Base-by-base conservation (phyloP, 2,797 vertebrate genomes). In the Microcaecilia unicolor region DNA sequence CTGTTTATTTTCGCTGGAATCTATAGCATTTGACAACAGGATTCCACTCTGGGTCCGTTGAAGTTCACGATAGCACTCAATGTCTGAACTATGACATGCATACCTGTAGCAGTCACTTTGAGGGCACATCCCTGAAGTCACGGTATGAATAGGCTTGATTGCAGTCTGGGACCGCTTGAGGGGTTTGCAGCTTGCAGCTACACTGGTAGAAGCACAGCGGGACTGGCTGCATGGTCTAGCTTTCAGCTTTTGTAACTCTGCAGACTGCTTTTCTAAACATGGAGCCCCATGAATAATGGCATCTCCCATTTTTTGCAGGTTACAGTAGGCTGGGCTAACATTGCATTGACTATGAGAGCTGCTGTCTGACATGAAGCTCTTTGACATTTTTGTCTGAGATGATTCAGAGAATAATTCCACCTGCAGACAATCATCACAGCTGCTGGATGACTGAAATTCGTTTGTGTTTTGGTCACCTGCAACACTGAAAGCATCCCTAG, bases 101-200 rank as follows among this genome's bases (percentile, higher is more conserved):
- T 3, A 7, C 9, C 7, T 22, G 18, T 5, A 22, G 14, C 16
- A 11, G 25, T 10, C 25, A 22, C 12, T 11, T 10, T 12, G 15
- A 8, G 9, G 7, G 9, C 11, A 9, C 8, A 13, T 11, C 6
- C 19, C 15, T 12, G 9, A 8, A 9, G 14, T 18, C 9, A 11
- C 9, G 10, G 10, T 25, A 7, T 26, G n/a, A 10, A 28, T 28
- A 23, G 31, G 15, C 25, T 80, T 73, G 24, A 73, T 15, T 7
- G 70, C 27, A 19, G 61, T 54, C 15, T 55, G 45, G 7, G 17
- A 37, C 7, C 37, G 26, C 29, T 22, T 38, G 28, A 37, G 6
- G 8, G 37, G 15, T 28, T 54, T 41, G 22, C 28, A 34, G 17
- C 18, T 37, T 38, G 11, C 28, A 8, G 51, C 37, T 29, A 38